Evolutionary conservation across 2,888 invertebrate species (phyloP).

Genomic region (Dichetophora obliterata): DNA sequence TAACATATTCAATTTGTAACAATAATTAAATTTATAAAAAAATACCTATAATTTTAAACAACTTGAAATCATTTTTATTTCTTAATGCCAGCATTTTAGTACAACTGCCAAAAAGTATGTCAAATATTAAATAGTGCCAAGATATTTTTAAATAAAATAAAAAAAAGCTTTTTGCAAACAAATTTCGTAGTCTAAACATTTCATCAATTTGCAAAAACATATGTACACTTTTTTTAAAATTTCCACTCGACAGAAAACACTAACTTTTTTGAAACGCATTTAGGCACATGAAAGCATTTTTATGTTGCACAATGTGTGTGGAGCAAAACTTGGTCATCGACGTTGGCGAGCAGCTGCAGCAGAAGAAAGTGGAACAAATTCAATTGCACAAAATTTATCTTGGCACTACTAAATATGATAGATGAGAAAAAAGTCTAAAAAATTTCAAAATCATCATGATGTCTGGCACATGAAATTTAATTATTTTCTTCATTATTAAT

Average conservation of each 20-base stretch:
- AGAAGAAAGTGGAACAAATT: slow-evolving; percentile 18
- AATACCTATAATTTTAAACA: no score
- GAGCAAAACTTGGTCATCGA: background rate
- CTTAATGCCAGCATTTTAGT: background rate
- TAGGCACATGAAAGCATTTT: background rate
- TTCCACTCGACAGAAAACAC: background rate
- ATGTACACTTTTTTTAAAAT: background rate
- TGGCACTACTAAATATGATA: background rate
- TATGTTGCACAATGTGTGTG: slow-evolving; percentile 9
- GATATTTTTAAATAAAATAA: background rate
- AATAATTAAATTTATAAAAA: no score
- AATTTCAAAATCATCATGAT: slow-evolving; percentile 12
- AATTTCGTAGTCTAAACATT: background rate
- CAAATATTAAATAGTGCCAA: background rate
- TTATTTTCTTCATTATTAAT: no score
- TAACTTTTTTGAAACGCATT: background rate
- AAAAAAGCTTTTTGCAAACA: background rate
- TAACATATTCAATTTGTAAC: no score
- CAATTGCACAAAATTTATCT: slow-evolving; percentile 2
- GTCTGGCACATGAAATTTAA: background rate
- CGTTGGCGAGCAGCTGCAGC: background rate
- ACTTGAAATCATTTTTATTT: no score
- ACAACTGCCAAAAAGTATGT: background rate
- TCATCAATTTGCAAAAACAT: background rate
- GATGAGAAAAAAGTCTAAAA: background rate